Evolutionary conservation across 2,888 invertebrate genomes (phyloP), one percentile per base, ranked within the genome.

Genomic region (Drosophila subsilvestris): DNA sequence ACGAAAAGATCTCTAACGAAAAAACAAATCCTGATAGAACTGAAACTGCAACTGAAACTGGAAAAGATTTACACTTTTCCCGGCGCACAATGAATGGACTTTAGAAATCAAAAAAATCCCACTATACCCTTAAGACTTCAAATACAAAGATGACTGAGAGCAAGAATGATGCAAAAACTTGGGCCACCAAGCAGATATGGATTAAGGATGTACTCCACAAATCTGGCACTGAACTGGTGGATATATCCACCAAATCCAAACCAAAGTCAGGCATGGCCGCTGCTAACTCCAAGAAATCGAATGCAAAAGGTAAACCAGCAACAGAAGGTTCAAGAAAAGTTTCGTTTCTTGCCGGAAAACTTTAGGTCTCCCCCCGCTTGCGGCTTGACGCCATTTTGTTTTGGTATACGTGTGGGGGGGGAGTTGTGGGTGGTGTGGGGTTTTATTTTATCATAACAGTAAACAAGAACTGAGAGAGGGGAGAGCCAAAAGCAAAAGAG

Each of bases 121-220:
- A 22, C 27, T 29, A n/a, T 27, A 45, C 29, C 12, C 5, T 5
- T 29, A 62, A 27, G 37, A 37, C 37, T 37, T 27, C 14, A 42
- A 29, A 43, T 42, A 47, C 53, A 57, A 75, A 69, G 71, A 90
- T 89, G 88, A 80, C 82, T 73, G 85, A 92, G 75, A 82, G 91
- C 88, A 90, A 89, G 72, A 84, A 76, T 53, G 80, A 79, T 49
- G 76, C 79, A 55, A 86, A 78, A 68, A 78, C 78, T 72, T 91
- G 91, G 91, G 63, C 75, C 18, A 73, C 91, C 78, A 92, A 92
- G 86, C 93, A 93, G 88, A 92, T 92, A 83, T 93, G 93, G 93
- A 92, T 93, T 81, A 93, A 93, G 83, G 92, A 93, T 90, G 91
- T 93, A 50, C 90, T 93, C 49, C 91, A 91, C 51, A 93, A 93